phyloP scores from a whole-genome alignment of 1,140 invertebrate genomes.

The Lutraria rhynchaena region DNA sequence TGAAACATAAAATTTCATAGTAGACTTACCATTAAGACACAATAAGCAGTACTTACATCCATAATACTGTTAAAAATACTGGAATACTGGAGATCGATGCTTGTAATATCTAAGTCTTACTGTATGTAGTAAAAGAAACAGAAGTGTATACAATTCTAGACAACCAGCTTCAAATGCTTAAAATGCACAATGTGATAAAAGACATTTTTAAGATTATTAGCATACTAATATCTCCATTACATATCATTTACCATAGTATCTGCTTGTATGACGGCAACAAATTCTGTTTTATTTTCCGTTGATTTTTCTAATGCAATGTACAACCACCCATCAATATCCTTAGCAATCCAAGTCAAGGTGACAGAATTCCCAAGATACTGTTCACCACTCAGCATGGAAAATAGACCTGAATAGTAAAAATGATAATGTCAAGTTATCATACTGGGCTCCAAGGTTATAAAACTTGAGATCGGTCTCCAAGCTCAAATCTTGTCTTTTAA shows the following conservation, averaged over 20 bases:
- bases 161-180: neutral
- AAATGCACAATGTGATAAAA: neutral
- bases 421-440: no score
- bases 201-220: no score
- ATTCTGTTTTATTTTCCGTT: neutral
- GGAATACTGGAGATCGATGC: neutral
- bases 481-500: no score
- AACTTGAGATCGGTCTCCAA: no score
- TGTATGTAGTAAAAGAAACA: neutral
- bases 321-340: neutral
- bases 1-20: neutral
- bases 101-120: neutral
- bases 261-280: constrained; percentile 1
- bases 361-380: no score
- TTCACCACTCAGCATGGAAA: no score
- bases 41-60: neutral
- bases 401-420: no score
- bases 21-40: neutral
- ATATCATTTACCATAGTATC: constrained; percentile 25
- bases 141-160: neutral
- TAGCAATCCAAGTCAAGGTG: neutral
- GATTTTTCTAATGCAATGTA: neutral
- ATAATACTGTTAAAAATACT: neutral
- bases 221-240: no score
- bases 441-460: no score